Evolutionary conservation across 2,888 invertebrate genomes (phyloP).

Genomic region (Neuroscelio doddi): DNA sequence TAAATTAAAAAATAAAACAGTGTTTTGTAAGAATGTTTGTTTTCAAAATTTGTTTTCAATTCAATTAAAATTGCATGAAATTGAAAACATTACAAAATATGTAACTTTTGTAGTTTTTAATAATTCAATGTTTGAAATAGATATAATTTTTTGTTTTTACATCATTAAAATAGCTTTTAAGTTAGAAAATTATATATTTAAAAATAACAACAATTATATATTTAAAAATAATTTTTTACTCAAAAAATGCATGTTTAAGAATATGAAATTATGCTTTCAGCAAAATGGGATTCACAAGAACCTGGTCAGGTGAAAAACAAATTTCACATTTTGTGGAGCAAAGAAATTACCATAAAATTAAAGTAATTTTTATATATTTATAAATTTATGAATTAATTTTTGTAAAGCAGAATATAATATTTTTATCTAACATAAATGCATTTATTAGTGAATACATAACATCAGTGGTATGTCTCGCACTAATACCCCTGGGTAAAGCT

Average conservation of each 20-base stretch:
- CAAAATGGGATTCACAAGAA: constrained; percentile 77
- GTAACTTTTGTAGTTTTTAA: too few relatives aligned
- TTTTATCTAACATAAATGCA: too few relatives aligned
- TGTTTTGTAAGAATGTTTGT: too few relatives aligned
- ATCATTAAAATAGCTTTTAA: too few relatives aligned
- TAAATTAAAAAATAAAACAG: too few relatives aligned
- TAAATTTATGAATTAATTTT: too few relatives aligned
- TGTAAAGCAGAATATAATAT: too few relatives aligned
- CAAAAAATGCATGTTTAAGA: too few relatives aligned
- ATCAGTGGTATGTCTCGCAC: constrained; percentile 73
- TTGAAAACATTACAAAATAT: too few relatives aligned
- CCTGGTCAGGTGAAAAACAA: constrained; percentile 72
- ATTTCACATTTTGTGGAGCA: constrained; percentile 76
- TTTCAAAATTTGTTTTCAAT: too few relatives aligned
- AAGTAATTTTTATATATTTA: constrained; percentile 61
- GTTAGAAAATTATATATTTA: neutral
- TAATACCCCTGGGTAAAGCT: constrained; percentile 73
- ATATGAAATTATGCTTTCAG: constrained; percentile 61
- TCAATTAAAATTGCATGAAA: neutral
- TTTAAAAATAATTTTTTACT: neutral
- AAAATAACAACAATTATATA: neutral
- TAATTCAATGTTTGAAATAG: neutral
- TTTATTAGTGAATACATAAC: constrained; percentile 73
- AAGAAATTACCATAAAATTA: constrained; percentile 72
- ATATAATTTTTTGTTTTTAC: neutral